A percentile compares a stretch with the other conserved stretches of the same genome.
Conservation (phyloP, 2,797 vertebrate species). For the Ptychobarbus kaznakovi region DNA sequence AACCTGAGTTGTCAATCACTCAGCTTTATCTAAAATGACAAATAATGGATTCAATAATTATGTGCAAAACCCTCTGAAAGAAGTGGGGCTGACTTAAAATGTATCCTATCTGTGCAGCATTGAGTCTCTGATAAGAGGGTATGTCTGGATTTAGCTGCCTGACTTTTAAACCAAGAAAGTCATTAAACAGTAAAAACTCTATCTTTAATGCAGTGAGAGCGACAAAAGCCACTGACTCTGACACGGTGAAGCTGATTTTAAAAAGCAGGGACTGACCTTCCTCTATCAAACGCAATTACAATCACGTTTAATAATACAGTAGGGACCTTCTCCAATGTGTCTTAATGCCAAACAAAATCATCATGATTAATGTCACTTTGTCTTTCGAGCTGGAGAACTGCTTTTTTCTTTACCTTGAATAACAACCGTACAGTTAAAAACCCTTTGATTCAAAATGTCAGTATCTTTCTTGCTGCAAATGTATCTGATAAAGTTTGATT, state of each 20-base stretch:
- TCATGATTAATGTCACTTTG: slow-evolving; percentile 12
- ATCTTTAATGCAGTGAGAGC: slow-evolving; percentile 38
- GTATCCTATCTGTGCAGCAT: slow-evolving; percentile 14
- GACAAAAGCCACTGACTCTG: slow-evolving; percentile 27
- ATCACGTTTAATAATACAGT: slow-evolving; percentile 41
- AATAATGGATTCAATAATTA: slow-evolving; percentile 46
- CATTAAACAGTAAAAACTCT: slow-evolving; percentile 48
- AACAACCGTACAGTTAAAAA: not conserved
- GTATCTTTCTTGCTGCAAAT: not conserved
- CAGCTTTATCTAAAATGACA: slow-evolving; percentile 38
- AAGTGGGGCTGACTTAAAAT: slow-evolving; percentile 20
- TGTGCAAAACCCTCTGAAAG: slow-evolving; percentile 11
- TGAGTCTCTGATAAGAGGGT: slow-evolving; percentile 20
- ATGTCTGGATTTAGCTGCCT: slow-evolving; percentile 34
- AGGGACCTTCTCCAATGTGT: slow-evolving; percentile 8
- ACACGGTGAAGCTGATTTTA: slow-evolving; percentile 24
- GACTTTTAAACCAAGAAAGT: slow-evolving; percentile 46
- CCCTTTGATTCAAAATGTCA: not conserved
- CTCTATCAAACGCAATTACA: slow-evolving; percentile 45
- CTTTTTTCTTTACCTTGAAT: not conserved
- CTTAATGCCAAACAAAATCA: slow-evolving; percentile 32
- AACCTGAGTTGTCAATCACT: slow-evolving; percentile 27
- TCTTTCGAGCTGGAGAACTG: not conserved
- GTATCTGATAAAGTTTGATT: not conserved
- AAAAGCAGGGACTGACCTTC: slow-evolving; percentile 31